Evolutionary conservation across 1,140 invertebrate genomes (phyloP), one percentile per base, ranked within the genome.

Genomic region (fruit fly (Drosophila melanogaster)): DNA sequence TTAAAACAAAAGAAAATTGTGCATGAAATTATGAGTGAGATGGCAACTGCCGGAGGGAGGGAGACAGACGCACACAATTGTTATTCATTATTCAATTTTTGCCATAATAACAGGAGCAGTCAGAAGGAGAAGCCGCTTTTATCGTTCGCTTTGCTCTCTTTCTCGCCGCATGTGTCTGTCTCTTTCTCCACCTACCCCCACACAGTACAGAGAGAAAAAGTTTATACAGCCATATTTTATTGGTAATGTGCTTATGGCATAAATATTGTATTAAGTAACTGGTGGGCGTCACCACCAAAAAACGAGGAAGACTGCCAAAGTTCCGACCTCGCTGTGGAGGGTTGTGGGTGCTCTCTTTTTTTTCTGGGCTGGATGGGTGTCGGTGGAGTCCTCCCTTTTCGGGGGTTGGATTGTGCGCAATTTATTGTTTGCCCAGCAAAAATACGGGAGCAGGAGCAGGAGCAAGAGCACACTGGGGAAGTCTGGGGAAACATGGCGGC

Each of bases 231-330:
- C 83, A 89, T 89, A 89, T 89, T 89, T 89, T 90, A 89, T 89
- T 90, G 85, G 87, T 90, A 90, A 90, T 90, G 86, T 90, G 87
- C 87, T 90, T 90, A 90, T 90, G 87, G 77, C 81, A 90, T 90
- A 90, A 90, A 90, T 90, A 90, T 90, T 90, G 86, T 90, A 90
- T 90, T 87, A 90, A 90, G 87, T 90, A 90, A 90, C 87, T 90
- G 86, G 86, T 90, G 86, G 86, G 86, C 81, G 86, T 86, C 77
- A 66, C 70, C 83, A 90, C 81, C 70, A 81, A 49, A 65, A 51
- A 70, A 22, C 24, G 47, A 38, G 43, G 26, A 40, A 47, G 55
- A 40, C 37, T 49, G 47, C 47, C 49, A 56, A 75, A 66, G 60
- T 76, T 75, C 70, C 44, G 44, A 17, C 24, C 41, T 15, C 51